These are phyloP conservation scores for Cryptus armator DNA, from an alignment of 2,888 invertebrate species.

Conservation along the genomic window DNA sequence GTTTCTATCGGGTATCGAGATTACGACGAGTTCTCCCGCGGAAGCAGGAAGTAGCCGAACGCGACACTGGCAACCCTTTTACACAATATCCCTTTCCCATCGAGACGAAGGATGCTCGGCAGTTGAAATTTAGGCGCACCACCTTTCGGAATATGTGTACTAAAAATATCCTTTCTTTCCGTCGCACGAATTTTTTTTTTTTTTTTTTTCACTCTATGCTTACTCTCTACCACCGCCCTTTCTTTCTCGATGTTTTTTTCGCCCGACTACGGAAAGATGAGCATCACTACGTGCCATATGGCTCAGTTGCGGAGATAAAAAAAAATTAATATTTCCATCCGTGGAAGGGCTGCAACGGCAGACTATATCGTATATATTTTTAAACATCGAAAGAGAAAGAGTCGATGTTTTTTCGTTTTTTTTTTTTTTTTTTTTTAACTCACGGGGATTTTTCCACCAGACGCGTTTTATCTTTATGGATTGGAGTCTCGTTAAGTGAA, in stretches of 20 bases:
- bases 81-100: conserved; percentile 49
- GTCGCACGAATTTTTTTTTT: conserved; percentile 47
- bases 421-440: conserved; percentile 10
- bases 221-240: conserved; percentile 14
- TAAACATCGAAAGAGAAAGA: conserved; percentile 53
- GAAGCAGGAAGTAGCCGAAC: conserved; percentile 29
- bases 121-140: conserved; percentile 51
- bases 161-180: conserved; percentile 68
- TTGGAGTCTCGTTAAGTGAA: conserved; percentile 58
- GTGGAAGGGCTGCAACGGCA: conserved; percentile 64
- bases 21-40: conserved; percentile 8
- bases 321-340: conserved; percentile 76
- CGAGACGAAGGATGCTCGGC: conserved; percentile 16
- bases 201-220: not conserved
- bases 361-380: conserved; percentile 56
- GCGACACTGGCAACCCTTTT: conserved; percentile 62
- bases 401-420: conserved; percentile 39
- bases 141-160: conserved; percentile 55
- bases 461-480: conserved; percentile 62
- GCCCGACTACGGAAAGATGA: conserved; percentile 69
- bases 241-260: conserved; percentile 72
- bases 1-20: conserved; percentile 1
- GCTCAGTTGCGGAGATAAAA: conserved; percentile 72
- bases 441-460: conserved; percentile 57
- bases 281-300: conserved; percentile 77